Conservation (phyloP, 2,113 vertebrate species). For the Mus spicilegus region DNA sequence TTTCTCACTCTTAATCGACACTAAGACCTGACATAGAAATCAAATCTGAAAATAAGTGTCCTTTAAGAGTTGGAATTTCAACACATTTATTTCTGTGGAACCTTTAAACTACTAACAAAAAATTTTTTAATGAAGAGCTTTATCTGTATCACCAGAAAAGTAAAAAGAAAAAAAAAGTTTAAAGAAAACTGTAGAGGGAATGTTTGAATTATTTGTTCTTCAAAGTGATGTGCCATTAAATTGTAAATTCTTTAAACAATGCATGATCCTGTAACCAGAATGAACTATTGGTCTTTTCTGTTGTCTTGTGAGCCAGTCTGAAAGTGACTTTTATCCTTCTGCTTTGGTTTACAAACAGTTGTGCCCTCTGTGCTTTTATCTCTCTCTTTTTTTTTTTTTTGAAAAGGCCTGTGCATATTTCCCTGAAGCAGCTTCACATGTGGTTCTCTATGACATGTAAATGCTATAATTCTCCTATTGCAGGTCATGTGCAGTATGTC, state of each 20-base stretch:
- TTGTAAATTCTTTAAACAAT: neutral
- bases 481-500: neutral
- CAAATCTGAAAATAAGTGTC: neutral
- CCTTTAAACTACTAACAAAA: neutral
- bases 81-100: neutral
- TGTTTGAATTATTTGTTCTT: neutral
- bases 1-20: neutral
- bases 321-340: neutral
- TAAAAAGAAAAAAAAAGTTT: neutral
- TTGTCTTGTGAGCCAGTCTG: neutral
- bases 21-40: neutral
- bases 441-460: neutral
- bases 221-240: neutral
- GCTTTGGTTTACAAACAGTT: neutral
- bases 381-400: neutral
- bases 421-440: neutral
- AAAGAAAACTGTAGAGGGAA: neutral
- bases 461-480: neutral
- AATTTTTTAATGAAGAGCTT: neutral
- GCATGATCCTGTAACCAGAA: neutral
- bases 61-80: neutral
- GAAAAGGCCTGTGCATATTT: neutral
- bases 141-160: neutral
- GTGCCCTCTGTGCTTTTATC: neutral
- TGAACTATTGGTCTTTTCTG: neutral